phyloP scores from a whole-genome alignment of 1,140 invertebrate genomes.

The Cotesia vestalis region DNA sequence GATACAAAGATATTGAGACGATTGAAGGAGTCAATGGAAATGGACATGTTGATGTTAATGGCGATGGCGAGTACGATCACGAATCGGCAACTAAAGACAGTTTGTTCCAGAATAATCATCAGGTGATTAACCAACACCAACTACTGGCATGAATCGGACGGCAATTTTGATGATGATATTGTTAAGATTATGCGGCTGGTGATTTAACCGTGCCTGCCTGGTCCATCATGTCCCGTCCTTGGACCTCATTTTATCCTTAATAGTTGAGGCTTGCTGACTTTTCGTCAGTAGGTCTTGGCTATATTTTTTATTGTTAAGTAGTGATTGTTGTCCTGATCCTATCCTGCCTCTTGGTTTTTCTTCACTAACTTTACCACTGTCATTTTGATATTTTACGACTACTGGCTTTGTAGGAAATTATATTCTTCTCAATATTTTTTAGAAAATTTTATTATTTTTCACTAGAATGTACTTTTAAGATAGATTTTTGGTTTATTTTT shows the following conservation, averaged over 20 bases:
- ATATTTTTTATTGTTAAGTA: too few relatives aligned
- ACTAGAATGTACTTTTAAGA: too few relatives aligned
- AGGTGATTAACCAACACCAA: conserved; percentile 60
- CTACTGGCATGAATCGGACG: conserved; percentile 57
- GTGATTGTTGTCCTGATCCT: conserved; percentile 27
- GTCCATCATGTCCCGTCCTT: background rate
- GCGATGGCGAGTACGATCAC: conserved; percentile 29
- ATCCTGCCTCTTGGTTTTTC: conserved; percentile 52
- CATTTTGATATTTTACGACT: background rate
- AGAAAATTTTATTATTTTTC: too few relatives aligned
- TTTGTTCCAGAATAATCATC: conserved; percentile 53
- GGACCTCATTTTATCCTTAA: background rate
- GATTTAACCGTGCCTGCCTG: too few relatives aligned
- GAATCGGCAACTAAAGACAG: conserved; percentile 36
- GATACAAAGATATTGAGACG: background rate
- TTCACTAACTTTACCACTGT: conserved; percentile 27
- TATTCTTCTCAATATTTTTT: too few relatives aligned
- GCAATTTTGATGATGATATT: conserved; percentile 1
- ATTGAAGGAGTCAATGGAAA: conserved; percentile 23
- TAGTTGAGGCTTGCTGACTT: background rate
- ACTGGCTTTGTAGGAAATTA: background rate
- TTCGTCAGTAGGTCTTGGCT: background rate
- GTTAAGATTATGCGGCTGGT: conserved; percentile 12
- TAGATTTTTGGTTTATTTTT: too few relatives aligned
- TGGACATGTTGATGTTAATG: background rate